phyloP scores from a whole-genome alignment of 2,797 vertebrate genomes.

The Chrysolophus pictus region DNA sequence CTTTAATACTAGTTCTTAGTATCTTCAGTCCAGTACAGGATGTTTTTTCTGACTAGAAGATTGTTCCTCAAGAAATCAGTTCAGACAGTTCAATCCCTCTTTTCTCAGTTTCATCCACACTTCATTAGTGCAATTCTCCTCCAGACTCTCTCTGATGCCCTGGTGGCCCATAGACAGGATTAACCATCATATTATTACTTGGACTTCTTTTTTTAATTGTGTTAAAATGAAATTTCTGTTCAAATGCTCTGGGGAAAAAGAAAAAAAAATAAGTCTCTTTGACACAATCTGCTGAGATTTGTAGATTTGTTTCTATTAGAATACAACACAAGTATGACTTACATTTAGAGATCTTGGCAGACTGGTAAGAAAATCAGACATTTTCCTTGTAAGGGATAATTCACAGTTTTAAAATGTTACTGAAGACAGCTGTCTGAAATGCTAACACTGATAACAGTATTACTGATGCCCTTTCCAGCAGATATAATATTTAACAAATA shows the following conservation, averaged over 20 bases:
- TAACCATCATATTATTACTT: not conserved
- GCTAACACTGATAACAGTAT: not conserved
- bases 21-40: not conserved
- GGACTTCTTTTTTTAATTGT: not conserved
- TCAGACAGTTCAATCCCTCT: not conserved
- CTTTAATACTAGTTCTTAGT: not conserved
- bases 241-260: not conserved
- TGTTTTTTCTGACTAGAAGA: not conserved
- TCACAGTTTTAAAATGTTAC: not conserved
- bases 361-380: not conserved
- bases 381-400: not conserved
- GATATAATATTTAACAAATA: not conserved
- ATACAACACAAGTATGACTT: not conserved
- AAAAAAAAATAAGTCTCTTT: not conserved
- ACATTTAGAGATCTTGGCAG: not conserved
- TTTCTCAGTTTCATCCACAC: not conserved
- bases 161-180: not conserved
- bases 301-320: not conserved
- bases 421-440: not conserved
- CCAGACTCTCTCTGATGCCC: not conserved
- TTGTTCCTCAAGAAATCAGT: not conserved
- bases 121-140: not conserved
- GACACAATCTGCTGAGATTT: not conserved
- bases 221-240: not conserved
- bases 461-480: not conserved